Evolutionary conservation across 2,797 vertebrate species (phyloP).

Genomic region (Harpagifer antarcticus): DNA sequence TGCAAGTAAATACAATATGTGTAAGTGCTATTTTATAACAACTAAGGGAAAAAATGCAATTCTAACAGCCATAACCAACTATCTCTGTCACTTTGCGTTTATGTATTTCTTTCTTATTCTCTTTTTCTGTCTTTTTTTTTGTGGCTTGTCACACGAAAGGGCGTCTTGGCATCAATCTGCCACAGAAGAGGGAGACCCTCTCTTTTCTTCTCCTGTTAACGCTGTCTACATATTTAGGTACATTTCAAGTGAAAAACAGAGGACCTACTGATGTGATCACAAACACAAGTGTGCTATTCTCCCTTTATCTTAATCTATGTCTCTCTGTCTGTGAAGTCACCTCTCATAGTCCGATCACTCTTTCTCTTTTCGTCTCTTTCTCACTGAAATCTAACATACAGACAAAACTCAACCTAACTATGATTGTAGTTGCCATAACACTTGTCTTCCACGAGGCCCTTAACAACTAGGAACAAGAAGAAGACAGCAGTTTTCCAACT

Average conservation of each 20-base stretch:
- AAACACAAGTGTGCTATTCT: slow-evolving; percentile 22
- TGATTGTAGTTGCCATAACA: slow-evolving; percentile 84
- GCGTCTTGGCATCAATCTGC: slow-evolving; percentile 61
- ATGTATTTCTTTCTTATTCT: slow-evolving; percentile 4
- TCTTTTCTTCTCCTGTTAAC: slow-evolving; percentile 54
- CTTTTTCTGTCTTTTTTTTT: slow-evolving; percentile 16
- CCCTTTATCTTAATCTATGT: not conserved
- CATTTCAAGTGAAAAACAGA: slow-evolving; percentile 33
- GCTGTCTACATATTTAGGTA: slow-evolving; percentile 61
- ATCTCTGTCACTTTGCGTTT: slow-evolving; percentile 3
- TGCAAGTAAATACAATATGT: not conserved
- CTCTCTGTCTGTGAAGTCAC: not conserved
- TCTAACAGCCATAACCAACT: not conserved
- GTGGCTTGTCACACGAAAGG: slow-evolving; percentile 12
- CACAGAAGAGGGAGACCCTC: slow-evolving; percentile 41
- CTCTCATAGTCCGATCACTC: slow-evolving; percentile 19
- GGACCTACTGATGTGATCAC: slow-evolving; percentile 18
- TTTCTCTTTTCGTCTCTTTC: slow-evolving; percentile 20
- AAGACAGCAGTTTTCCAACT: slow-evolving; percentile 72
- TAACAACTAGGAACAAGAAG: slow-evolving; percentile 60
- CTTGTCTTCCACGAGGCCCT: slow-evolving; percentile 64
- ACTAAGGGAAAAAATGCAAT: not conserved
- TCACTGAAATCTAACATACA: slow-evolving; percentile 46
- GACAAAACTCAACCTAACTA: slow-evolving; percentile 68
- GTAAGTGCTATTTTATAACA: not conserved